Evolutionary conservation across 2,888 invertebrate species (phyloP).

Genomic region (Noctuana brunneofusca): DNA sequence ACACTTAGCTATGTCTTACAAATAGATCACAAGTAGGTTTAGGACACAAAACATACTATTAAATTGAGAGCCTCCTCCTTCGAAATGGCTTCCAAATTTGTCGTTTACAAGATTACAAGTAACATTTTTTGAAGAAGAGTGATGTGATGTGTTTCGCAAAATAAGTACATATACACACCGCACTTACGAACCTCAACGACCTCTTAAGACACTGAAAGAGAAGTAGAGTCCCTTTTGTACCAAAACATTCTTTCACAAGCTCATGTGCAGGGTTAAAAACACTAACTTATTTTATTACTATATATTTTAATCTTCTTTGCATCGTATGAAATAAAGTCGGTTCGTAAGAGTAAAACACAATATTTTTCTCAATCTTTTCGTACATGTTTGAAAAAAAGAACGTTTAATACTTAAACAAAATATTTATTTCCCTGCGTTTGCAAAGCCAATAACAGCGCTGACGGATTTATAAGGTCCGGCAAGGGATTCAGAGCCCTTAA

Average conservation of each 20-base stretch:
- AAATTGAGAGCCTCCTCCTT: no score
- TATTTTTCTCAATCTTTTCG: constrained; percentile 4
- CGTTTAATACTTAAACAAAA: constrained; percentile 28
- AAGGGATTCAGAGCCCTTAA: constrained; percentile 29
- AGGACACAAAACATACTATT: no score
- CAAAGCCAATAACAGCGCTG: constrained; percentile 26
- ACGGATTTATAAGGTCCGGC: constrained; percentile 33
- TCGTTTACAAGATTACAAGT: neutral
- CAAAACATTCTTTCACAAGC: constrained; percentile 1
- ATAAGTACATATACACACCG: constrained; percentile 2
- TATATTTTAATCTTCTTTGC: neutral
- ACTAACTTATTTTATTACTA: neutral
- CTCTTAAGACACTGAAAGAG: neutral
- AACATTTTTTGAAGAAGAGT: neutral
- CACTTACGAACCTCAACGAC: neutral
- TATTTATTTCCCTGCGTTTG: constrained; percentile 29
- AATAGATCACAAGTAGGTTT: no score
- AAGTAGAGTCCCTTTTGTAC: neutral
- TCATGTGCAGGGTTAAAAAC: neutral
- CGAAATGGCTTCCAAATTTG: no score
- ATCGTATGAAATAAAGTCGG: no score
- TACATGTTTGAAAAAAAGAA: constrained; percentile 17
- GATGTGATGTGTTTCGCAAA: neutral
- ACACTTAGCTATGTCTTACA: no score
- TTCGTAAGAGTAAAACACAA: neutral